Conservation (phyloP, 2,113 vertebrate species). For the Setophaga kirtlandii region DNA sequence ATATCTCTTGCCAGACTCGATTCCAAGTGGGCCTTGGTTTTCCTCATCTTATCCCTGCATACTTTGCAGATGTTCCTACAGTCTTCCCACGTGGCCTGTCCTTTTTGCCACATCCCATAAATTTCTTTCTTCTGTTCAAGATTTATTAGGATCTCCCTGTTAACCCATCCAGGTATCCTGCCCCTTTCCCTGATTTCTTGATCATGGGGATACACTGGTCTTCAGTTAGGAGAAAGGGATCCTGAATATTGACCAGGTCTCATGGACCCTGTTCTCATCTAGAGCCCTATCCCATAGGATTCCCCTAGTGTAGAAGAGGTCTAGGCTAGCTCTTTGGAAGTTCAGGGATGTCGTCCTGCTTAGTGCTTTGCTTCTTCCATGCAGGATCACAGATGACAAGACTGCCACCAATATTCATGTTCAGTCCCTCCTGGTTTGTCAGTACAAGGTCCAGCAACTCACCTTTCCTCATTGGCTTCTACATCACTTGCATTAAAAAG, state of each 20-base stretch:
- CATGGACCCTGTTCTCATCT: neutral
- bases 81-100: rapidly evolving
- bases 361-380: neutral
- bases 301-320: neutral
- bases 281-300: neutral
- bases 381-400: neutral
- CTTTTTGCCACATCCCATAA: neutral
- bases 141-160: neutral
- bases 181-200: neutral
- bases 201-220: neutral
- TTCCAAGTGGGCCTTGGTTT: neutral
- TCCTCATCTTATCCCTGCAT: neutral
- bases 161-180: neutral
- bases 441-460: neutral
- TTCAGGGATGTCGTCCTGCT: neutral
- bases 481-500: neutral
- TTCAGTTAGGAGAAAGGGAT: neutral
- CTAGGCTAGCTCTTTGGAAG: neutral
- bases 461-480: neutral
- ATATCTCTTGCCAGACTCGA: neutral
- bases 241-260: neutral
- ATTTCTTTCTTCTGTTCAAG: neutral
- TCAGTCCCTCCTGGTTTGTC: neutral
- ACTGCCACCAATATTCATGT: neutral
- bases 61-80: neutral